Base-by-base conservation (phyloP, 2,888 invertebrate species). In the Dryobotodes eremita region DNA sequence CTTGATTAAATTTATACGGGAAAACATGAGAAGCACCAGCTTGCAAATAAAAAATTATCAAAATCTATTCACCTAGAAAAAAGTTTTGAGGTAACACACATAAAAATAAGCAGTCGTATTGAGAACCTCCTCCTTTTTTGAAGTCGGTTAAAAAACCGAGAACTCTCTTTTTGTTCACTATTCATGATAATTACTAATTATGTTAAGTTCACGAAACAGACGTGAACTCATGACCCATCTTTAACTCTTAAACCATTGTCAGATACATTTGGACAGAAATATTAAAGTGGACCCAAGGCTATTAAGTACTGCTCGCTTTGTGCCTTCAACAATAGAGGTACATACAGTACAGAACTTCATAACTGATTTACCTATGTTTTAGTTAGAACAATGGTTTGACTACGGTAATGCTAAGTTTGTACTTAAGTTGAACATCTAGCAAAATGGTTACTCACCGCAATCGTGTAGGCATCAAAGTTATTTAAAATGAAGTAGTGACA, bases 281-380 rank as follows among this genome's bases (percentile, higher is more conserved):
- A 79, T 68, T 46, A 26, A 66, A 61, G 26, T 79, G 26, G 57
- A 71, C 66, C 26, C 61, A 15, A 48, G 8, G 17, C 71, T n/a
- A 65, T 26, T 77, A n/a, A 64, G 42, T 66, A 66, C n/a, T 13
- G 8, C 11, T 61, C 5, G 57, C 80, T 71, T 71, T 81, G 66
- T 80, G n/a, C n/a, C n/a, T 3, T 5, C 23, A 50, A 80, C 80
- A 80, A 81, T 71, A n/a, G 61, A 57, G 20, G 61, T n/a, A 36
- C 26, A 42, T 26, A 75, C 15, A 59, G 8, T 59, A 23, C 26
- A 20, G 46, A 73, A 82, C 26, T 82, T 82, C 59, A 6, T 74
- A 82, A 84, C 55, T 84, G 76, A 85, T 82, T 79, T 79, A 82
- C 74, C 75, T 68, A n/a, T 66, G 61, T 61, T 42, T 20, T 62